A percentile compares a stretch with the other conserved stretches of the same genome.
Evolutionary conservation across 2,113 vertebrate genomes (phyloP).

Genomic region (Solenodon paradoxus): DNA sequence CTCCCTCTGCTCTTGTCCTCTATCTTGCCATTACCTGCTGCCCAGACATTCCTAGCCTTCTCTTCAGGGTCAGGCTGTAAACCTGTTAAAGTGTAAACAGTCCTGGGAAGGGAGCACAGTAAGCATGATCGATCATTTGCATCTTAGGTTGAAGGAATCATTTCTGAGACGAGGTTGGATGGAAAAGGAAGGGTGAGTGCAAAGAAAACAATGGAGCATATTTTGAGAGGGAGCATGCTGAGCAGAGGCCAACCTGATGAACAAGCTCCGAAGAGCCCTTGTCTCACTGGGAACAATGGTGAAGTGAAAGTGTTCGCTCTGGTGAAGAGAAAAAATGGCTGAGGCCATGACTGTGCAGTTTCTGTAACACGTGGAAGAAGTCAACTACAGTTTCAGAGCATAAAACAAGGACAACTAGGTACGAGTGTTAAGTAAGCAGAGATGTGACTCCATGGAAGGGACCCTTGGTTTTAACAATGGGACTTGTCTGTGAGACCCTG

Average conservation of each 20-base stretch:
- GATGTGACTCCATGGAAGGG: background rate
- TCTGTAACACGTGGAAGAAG: background rate
- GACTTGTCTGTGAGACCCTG: background rate
- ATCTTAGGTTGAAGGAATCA: constrained; percentile 5
- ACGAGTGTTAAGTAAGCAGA: background rate
- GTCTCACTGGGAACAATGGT: background rate
- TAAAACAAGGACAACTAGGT: background rate
- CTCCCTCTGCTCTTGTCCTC: background rate
- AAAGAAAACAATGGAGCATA: background rate
- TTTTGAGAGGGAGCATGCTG: background rate
- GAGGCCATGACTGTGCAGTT: background rate
- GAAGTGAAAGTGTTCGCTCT: background rate
- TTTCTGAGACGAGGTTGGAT: constrained; percentile 45
- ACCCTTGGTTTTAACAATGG: no score
- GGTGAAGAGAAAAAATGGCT: background rate
- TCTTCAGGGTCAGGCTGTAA: constrained; percentile 22
- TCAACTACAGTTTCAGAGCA: background rate
- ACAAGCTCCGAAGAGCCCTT: background rate
- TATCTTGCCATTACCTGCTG: background rate
- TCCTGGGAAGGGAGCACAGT: background rate
- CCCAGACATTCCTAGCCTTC: constrained; percentile 4
- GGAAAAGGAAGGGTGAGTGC: background rate
- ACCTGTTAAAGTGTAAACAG: constrained; percentile 56
- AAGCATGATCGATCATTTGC: constrained; percentile 44
- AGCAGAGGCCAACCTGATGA: background rate